Conservation (phyloP, 2,113 vertebrate species). For the Melospiza georgiana region DNA sequence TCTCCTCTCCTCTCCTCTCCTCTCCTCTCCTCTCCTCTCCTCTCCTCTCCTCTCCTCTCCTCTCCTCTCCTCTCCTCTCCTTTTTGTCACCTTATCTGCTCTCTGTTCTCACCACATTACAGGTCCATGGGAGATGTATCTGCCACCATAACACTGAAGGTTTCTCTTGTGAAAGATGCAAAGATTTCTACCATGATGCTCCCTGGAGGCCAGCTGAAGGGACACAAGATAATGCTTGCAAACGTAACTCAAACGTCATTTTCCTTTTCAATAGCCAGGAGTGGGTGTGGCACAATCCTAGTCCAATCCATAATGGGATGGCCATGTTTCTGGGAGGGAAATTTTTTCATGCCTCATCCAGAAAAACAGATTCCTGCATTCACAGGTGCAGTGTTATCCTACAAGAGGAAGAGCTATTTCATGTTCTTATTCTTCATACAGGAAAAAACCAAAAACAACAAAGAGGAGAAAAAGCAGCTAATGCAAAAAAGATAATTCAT, state of each 20-base stretch:
- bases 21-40: background rate
- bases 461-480: background rate
- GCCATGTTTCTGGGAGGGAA: background rate
- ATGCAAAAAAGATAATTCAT: background rate
- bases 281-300: background rate
- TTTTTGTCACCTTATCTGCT: background rate
- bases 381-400: background rate
- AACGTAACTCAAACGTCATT: constrained; percentile 66
- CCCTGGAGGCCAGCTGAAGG: constrained; percentile 85
- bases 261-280: background rate
- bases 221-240: constrained; percentile 74
- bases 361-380: background rate
- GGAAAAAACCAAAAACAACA: background rate
- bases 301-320: background rate
- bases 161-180: constrained; percentile 84
- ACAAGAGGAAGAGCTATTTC: background rate
- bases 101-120: background rate
- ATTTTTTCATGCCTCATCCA: background rate
- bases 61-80: background rate
- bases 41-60: background rate
- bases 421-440: background rate
- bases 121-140: constrained; percentile 85
- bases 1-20: background rate
- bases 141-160: constrained; percentile 87
- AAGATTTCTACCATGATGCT: constrained; percentile 85